Evolutionary conservation across 1,140 invertebrate species (phyloP), one percentile per base, ranked within the genome.

Genomic region (Lysiphlebus fabarum): DNA sequence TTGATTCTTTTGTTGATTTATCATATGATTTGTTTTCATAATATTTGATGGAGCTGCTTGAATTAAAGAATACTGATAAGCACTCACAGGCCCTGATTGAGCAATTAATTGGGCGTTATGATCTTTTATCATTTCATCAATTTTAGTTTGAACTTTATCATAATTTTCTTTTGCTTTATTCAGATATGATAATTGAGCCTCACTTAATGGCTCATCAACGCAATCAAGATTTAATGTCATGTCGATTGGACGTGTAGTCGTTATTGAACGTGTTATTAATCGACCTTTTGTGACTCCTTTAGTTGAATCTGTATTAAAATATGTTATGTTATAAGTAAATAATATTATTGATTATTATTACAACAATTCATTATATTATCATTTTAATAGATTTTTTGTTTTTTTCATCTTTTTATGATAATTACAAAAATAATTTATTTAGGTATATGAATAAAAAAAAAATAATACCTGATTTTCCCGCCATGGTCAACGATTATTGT

Each of bases 151-250:
- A 11, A 78, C 75, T 70, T 77, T 45, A 37, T 72, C 65, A 56
- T 63, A 71, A 62, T 77, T 66, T 51, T 76, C 71, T 81, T 69
- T 85, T 69, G 60, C 77, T 80, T 81, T 84, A 73, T 59, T 81
- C 80, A 58, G 83, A 80, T 37, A 78, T 72, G 49, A 71, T 60
- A 84, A 67, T 67, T 89, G 87, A 7, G 76, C 81, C 56, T 86
- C 82, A 6, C 82, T 85, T 0, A 89, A 71, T 45, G 87, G 86
- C 45, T 89, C 87, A 50, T 87, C 84, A 72, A 78, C 79, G 62
- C 85, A 87, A 53, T 88, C 86, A 65, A 89, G 74, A 62, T 86
- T 84, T 14, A 89, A 69, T 5, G 84, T 85, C 72, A 81, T 78
- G 0, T 76, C 65, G 43, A 61, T 7, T 34, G 75, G 70, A 36